These are phyloP conservation scores for Ianthella basta DNA, from an alignment of 37 sponge, comb jelly and placozoan genomes.

Conservation along the genomic window DNA sequence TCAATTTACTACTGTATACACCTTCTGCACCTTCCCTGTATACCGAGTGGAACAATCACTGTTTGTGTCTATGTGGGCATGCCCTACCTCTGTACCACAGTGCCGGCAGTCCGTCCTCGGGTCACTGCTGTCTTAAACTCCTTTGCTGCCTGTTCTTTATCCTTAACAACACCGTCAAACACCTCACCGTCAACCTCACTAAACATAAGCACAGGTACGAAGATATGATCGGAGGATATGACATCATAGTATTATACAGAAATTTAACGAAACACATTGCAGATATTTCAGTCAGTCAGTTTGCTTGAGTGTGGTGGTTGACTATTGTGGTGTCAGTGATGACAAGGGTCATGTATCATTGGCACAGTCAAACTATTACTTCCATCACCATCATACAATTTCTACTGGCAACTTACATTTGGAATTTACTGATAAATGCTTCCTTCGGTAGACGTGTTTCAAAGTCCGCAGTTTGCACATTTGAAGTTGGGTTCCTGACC, in stretches of 20 bases:
- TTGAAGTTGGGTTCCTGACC: conserved; percentile 26
- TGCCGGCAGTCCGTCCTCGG: conserved; percentile 27
- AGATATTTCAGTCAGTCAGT: no score
- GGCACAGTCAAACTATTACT: neutral
- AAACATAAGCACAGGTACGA: no score
- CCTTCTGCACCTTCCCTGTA: no score
- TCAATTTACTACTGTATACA: no score
- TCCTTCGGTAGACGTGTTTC: conserved; percentile 3
- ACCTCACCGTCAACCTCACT: conserved; percentile 31
- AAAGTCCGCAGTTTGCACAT: conserved; percentile 40
- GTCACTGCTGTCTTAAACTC: conserved; percentile 5
- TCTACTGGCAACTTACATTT: conserved; percentile 27
- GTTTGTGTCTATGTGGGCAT: no score
- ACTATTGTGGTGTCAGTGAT: no score
- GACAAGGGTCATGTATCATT: no score
- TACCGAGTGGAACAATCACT: no score
- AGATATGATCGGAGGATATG: no score
- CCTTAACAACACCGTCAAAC: conserved; percentile 14
- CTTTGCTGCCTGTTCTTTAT: conserved; percentile 18
- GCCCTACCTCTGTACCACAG: conserved; percentile 24
- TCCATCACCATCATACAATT: no score
- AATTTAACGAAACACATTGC: neutral
- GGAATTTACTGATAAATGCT: conserved; percentile 34
- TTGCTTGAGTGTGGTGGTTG: no score
- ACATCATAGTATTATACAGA: neutral